Base-by-base conservation (phyloP, 64 coral and sea anemone species). In the Anthopleura sola region DNA sequence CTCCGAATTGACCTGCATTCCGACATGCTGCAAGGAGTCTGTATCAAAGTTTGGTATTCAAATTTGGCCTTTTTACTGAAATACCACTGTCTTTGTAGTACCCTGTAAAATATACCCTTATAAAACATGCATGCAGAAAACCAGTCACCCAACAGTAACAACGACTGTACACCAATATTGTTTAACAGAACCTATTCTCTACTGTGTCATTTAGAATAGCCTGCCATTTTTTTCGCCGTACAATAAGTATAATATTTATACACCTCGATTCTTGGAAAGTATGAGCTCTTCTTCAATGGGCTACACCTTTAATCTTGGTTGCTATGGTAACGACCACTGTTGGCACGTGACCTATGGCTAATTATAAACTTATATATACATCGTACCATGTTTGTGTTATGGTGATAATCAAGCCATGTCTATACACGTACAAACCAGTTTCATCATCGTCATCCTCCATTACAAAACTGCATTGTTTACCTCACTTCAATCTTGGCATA, bases 221-320 rank as follows among this genome's bases (percentile, higher is more conserved):
- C 31, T 71, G 66, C 66, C 66, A 71, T 29, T 71, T 71, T 68
- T 32, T 26, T 53, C 58, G 58, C 24, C 19, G 58, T 62, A 62
- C 58, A 62, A 32, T 71, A 10, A 34, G 66, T 32, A 71, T 32
- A 71, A 71, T 71, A 71, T 71, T 71, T 71, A 71, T 29, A 71
- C 66, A 71, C 29, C 66, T 71, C 29, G 29, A 71, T 34, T 71
- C 58, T 62, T 62, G 19, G 3, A 24, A 62, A 62, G 58, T 53
- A 44, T 26, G 24, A 62, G 58, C 58, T 62, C 16, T 62, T n/a
- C 58, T 26, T 62, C 66, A 34, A 66, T 24, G 9, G 66, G 31
- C 66, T 32, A 34, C n/a, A n/a, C 29, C 29, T 32, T 71, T 31
- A 12, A 71, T 71, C 66, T 71, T 34, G 28, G 66, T 71, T 71